A percentile compares a stretch with the other conserved stretches of the same genome.
phyloP scores from a whole-genome alignment of 2,797 vertebrate genomes.

The Gymnoscopelus microlampas region DNA sequence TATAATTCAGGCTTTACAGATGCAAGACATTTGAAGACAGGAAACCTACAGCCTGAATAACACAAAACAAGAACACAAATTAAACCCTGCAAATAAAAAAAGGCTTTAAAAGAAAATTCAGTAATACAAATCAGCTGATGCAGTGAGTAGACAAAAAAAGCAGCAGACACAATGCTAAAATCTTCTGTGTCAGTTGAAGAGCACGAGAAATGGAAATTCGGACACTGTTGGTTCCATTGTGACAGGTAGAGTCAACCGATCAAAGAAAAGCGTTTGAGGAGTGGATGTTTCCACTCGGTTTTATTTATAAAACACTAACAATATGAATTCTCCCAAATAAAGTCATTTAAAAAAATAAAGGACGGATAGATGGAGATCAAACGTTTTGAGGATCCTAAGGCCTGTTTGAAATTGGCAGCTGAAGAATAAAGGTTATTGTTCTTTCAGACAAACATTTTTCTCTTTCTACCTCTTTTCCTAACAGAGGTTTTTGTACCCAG shows the following conservation, averaged over 20 bases:
- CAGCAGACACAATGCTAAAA: conserved; percentile 68
- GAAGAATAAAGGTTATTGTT: conserved; percentile 74
- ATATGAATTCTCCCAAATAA: conserved; percentile 53
- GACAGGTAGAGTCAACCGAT: conserved; percentile 25
- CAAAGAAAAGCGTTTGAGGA: conserved; percentile 36
- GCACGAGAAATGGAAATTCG: conserved; percentile 41
- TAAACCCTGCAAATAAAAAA: conserved; percentile 6
- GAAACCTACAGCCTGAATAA: conserved; percentile 57
- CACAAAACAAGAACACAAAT: conserved; percentile 25
- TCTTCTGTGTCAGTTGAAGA: conserved; percentile 39
- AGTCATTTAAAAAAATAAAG: conserved; percentile 40
- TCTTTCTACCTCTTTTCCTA: conserved; percentile 44
- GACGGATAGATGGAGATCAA: conserved; percentile 57
- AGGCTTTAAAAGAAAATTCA: conserved; percentile 41
- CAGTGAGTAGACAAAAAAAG: conserved; percentile 51
- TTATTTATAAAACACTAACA: conserved; percentile 68
- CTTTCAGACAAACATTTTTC: conserved; percentile 64
- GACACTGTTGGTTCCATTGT: conserved; percentile 14
- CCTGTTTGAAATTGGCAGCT: conserved; percentile 83
- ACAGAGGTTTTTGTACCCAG: conserved; percentile 70
- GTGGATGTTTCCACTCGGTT: conserved; percentile 61
- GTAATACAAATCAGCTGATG: conserved; percentile 29
- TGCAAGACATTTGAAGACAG: conserved; percentile 50
- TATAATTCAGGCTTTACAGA: conserved; percentile 14
- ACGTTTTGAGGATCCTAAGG: conserved; percentile 78